A percentile compares a stretch with the other conserved stretches of the same genome.
Evolutionary conservation across 2,113 vertebrate species (phyloP).

Genomic region (Anolis carolinensis): DNA sequence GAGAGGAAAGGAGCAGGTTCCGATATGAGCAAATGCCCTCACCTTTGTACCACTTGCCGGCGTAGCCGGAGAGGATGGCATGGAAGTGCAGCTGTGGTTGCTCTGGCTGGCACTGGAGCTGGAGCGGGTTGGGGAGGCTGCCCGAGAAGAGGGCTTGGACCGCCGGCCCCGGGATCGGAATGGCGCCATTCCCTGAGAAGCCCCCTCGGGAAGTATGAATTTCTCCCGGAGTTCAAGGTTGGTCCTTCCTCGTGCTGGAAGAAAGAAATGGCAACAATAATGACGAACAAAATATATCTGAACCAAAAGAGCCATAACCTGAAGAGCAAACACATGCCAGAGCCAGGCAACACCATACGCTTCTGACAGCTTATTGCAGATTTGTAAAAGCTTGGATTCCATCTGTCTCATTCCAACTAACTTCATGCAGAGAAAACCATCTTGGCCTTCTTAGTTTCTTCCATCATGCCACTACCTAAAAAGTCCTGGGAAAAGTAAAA

Average conservation of each 20-base stretch:
- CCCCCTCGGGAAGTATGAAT: slow-evolving; percentile 95
- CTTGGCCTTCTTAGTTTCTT: not conserved
- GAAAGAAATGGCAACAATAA: slow-evolving; percentile 10
- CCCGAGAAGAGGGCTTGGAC: slow-evolving; percentile 94
- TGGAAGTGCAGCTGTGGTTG: slow-evolving; percentile 90
- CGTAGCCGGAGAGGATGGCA: slow-evolving; percentile 92
- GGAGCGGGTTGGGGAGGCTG: slow-evolving; percentile 93
- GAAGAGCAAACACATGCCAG: not conserved
- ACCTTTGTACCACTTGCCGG: slow-evolving; percentile 92
- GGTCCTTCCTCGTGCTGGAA: slow-evolving; percentile 92
- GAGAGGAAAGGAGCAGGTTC: not conserved
- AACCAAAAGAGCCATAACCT: too few relatives aligned
- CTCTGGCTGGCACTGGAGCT: slow-evolving; percentile 97
- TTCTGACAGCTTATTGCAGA: not conserved
- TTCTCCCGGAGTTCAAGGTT: slow-evolving; percentile 98
- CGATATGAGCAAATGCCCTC: not conserved
- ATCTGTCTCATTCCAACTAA: accelerated
- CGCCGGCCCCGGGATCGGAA: slow-evolving; percentile 93
- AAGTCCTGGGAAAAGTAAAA: too few relatives aligned
- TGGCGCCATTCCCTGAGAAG: slow-evolving; percentile 90
- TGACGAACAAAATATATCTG: not conserved
- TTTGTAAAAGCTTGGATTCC: not conserved
- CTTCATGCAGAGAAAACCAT: accelerated
- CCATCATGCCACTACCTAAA: not conserved
- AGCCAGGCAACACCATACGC: not conserved